These are phyloP conservation scores for Drosophila navojoa DNA, from an alignment of 1,140 invertebrate species.

Conservation along the genomic window DNA sequence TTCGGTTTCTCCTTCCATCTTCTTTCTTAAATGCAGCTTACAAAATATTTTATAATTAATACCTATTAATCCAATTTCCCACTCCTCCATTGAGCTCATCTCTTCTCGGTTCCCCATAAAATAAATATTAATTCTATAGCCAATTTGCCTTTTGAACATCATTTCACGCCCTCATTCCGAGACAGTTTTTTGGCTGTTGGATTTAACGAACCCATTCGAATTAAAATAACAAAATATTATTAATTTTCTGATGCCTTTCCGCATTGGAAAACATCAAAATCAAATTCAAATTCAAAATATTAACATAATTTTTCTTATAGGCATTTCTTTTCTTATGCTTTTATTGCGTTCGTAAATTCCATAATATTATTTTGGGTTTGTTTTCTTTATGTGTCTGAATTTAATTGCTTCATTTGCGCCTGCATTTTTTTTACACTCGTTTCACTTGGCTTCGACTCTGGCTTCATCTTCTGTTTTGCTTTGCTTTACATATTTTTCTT, in stretches of 20 bases:
- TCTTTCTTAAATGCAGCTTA: too few species aligned
- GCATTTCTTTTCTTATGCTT: conserved; percentile 38
- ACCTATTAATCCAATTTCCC: too few species aligned
- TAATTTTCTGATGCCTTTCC: conserved; percentile 35
- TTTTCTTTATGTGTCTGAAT: conserved; percentile 60
- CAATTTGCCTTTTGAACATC: not conserved
- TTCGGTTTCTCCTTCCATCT: too few species aligned
- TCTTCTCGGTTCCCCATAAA: too few species aligned
- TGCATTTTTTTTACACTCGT: conserved; percentile 13
- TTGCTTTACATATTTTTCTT: conserved; percentile 16
- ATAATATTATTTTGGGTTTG: conserved; percentile 44
- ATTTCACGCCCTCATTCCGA: conserved; percentile 5
- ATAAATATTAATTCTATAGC: too few species aligned
- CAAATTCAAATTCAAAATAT: conserved; percentile 5
- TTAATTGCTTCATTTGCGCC: conserved; percentile 79
- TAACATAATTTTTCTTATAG: conserved; percentile 48
- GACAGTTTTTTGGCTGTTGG: not conserved
- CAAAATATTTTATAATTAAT: too few species aligned
- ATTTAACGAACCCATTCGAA: conserved; percentile 50
- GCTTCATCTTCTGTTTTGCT: conserved; percentile 44
- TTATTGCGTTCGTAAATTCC: conserved; percentile 45
- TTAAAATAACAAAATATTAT: conserved; percentile 46
- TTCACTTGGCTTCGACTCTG: conserved; percentile 21
- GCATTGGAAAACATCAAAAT: conserved; percentile 18
- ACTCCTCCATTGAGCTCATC: too few species aligned